These are phyloP conservation scores for Oryzias sinensis DNA, from an alignment of 2,797 vertebrate species.

Conservation along the genomic window DNA sequence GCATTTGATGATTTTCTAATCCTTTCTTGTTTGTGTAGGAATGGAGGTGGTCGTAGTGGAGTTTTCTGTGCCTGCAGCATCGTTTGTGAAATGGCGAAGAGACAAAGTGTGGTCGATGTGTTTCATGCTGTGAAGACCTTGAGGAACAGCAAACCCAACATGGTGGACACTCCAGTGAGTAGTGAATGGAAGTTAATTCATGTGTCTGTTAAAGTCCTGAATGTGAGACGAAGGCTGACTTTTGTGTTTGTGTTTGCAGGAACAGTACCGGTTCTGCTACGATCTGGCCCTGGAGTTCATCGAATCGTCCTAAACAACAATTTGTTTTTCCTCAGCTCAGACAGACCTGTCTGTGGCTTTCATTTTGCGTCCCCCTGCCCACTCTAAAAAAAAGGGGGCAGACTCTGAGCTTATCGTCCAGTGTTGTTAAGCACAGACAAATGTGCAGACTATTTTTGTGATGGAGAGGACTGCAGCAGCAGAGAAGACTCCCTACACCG, in stretches of 20 bases:
- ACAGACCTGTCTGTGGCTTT: constrained; percentile 45
- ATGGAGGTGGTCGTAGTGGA: constrained; percentile 93
- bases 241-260: constrained; percentile 69
- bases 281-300: constrained; percentile 95
- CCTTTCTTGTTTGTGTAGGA: constrained; percentile 71
- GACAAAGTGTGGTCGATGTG: constrained; percentile 96
- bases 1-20: constrained; percentile 5
- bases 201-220: not conserved
- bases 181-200: not conserved
- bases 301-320: constrained; percentile 86
- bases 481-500: constrained; percentile 25
- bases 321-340: constrained; percentile 44
- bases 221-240: not conserved
- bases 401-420: constrained; percentile 17
- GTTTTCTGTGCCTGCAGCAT: constrained; percentile 97
- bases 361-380: constrained; percentile 23
- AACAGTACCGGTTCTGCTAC: constrained; percentile 98
- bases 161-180: constrained; percentile 97
- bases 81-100: constrained; percentile 97
- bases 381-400: too few relatives aligned
- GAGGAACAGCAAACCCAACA: constrained; percentile 98
- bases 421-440: constrained; percentile 39
- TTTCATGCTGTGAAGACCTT: constrained; percentile 97
- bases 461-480: constrained; percentile 17
- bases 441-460: constrained; percentile 23